Evolutionary conservation across 2,888 invertebrate genomes (phyloP), one percentile per base, ranked within the genome.

Genomic region (Nomada ferruginata): DNA sequence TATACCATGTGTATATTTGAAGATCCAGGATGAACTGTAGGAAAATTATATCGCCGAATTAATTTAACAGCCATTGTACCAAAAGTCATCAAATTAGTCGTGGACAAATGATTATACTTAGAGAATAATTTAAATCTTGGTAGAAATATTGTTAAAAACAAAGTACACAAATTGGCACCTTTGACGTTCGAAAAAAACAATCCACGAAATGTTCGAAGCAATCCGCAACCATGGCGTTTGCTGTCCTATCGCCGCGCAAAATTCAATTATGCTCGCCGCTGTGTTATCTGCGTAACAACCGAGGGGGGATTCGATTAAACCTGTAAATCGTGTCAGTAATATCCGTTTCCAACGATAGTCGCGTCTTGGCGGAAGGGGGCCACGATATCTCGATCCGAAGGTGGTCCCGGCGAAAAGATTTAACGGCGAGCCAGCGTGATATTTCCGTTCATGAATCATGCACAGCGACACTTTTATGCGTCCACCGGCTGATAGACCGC

Each of bases 211-310:
- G 65, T 52, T 53, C 66, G 15, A 13, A 59, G 26, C 23, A 42
- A 57, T 52, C 11, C 44, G 69, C 50, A 63, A 69, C 64, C 52
- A 15, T 71, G 50, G 71, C 77, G 79, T 10, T 13, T 13, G 47
- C 15, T 53, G 61, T 50, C 47, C 60, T 52, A 70, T 69, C 52
- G 60, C 64, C 47, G 60, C 44, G 68, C 65, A 20, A 42, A 70
- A 82, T 79, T 82, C 81, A 74, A 82, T 82, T 74, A 82, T 70
- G 60, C 60, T 50, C 79, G 61, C 44, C 61, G 18, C 20, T 20
- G 52, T 60, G 79, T 82, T 79, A 79, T 82, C 75, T 82, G 74
- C 78, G 73, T 74, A 79, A 79, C 74, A 82, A 69, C 65, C 71
- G 61, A n/a, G 47, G 47, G n/a, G n/a, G 52, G 26, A 79, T 79